Conservation (phyloP, 2,113 vertebrate species). For the Drymodes brunneopygia region DNA sequence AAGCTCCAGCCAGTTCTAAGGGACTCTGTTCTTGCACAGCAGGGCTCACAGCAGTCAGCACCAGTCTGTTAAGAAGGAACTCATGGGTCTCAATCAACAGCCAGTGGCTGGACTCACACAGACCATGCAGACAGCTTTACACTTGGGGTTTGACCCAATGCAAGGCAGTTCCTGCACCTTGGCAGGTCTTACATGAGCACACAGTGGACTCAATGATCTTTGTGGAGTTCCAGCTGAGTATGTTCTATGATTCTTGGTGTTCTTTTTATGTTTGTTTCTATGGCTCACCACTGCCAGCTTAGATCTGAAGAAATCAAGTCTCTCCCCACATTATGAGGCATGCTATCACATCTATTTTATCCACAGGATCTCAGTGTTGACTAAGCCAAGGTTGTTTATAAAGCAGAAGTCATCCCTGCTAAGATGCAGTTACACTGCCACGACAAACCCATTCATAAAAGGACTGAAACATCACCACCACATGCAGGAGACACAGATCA, state of each 20-base stretch:
- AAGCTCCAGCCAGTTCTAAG: not conserved
- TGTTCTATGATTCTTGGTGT: fast-evolving
- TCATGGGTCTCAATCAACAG: not conserved
- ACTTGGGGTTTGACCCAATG: not conserved
- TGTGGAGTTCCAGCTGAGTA: not conserved
- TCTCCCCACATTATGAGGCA: not conserved
- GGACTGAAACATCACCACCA: not conserved
- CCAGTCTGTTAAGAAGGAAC: not conserved
- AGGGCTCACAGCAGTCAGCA: not conserved
- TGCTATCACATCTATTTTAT: not conserved
- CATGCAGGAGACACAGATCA: not conserved
- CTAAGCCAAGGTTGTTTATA: not conserved
- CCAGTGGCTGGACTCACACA: not conserved
- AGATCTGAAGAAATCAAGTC: not conserved
- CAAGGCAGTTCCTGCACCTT: not conserved
- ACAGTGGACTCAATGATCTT: not conserved
- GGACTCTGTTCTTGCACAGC: not conserved
- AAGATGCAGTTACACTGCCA: not conserved
- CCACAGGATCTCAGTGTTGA: not conserved
- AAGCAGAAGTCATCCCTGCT: not conserved
- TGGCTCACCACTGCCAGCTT: not conserved
- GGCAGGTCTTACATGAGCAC: not conserved
- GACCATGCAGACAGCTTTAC: not conserved
- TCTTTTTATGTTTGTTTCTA: not conserved
- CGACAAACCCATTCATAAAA: not conserved